These are phyloP conservation scores for Troides helena DNA, from an alignment of 2,888 invertebrate genomes.

Conservation along the genomic window DNA sequence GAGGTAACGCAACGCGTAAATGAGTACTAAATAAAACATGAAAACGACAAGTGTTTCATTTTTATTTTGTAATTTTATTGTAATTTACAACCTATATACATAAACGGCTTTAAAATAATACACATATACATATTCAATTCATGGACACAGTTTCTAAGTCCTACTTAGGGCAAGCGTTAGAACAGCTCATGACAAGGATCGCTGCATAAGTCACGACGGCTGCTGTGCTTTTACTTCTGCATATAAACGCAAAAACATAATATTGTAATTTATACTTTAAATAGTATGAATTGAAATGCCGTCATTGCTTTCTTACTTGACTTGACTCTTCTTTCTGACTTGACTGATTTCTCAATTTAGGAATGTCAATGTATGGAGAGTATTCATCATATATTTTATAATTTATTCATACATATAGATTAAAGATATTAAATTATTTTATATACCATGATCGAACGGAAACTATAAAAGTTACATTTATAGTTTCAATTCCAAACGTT, in stretches of 20 bases:
- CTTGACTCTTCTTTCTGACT: constrained; percentile 40
- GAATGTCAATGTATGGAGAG: constrained; percentile 67
- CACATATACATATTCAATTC: constrained; percentile 8
- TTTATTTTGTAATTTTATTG: neutral
- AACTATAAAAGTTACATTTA: constrained; percentile 14
- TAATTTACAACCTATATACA: constrained; percentile 1
- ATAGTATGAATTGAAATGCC: constrained; percentile 37
- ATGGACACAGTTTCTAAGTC: constrained; percentile 7
- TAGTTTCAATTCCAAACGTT: constrained; percentile 6
- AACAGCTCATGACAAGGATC: no score
- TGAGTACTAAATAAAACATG: neutral
- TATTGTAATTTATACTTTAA: constrained; percentile 22
- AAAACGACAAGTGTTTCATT: neutral
- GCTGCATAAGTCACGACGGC: no score
- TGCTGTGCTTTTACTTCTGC: no score
- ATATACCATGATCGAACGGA: constrained; percentile 1
- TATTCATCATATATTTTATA: constrained; percentile 31
- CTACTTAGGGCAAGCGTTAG: neutral
- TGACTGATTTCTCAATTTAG: constrained; percentile 44
- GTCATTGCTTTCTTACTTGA: constrained; percentile 41
- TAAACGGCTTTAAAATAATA: neutral
- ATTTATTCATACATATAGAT: constrained; percentile 31
- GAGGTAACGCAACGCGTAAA: neutral
- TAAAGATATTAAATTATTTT: constrained; percentile 17
- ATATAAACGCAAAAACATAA: neutral